Percentiles rank a stretch among this genome's conserved stretches.
Evolutionary conservation across 2,797 vertebrate species (phyloP).

Genomic region (Pseudochromis fuscus): DNA sequence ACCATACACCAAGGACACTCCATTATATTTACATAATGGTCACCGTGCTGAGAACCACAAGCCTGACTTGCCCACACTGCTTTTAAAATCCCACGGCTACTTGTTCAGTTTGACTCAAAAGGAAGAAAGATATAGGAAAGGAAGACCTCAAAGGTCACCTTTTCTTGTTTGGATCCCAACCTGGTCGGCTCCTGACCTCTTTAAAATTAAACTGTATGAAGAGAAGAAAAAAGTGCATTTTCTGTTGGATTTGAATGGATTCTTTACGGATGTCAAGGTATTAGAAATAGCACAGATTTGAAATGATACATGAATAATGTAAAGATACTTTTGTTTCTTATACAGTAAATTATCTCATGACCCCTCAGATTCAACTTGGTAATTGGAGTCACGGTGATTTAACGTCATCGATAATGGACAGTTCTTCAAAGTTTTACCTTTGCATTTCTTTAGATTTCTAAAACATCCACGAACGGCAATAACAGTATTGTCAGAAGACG

Average conservation of each 20-base stretch:
- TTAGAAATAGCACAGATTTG: no score
- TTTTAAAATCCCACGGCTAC: not conserved
- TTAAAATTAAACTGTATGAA: not conserved
- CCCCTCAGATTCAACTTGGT: not conserved
- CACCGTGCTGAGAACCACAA: not conserved
- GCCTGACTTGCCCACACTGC: not conserved
- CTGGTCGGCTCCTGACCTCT: not conserved
- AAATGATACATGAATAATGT: no score
- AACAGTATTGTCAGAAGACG: not conserved
- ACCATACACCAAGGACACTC: no score
- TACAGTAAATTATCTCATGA: not conserved
- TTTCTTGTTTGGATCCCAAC: no score
- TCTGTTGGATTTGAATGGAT: no score
- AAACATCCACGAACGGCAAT: not conserved
- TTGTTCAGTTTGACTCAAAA: not conserved
- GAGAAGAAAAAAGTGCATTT: no score
- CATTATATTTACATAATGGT: no score
- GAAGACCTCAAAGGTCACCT: no score
- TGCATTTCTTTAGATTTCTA: not conserved
- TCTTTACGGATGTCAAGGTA: no score
- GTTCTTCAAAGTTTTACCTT: not conserved
- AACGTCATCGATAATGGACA: not conserved
- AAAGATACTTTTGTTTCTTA: not conserved
- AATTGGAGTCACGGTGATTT: not conserved
- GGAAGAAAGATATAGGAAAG: no score